Percentiles rank a stretch among this genome's conserved stretches.
phyloP scores from a whole-genome alignment of 2,113 vertebrate species.

The Gavialis gangeticus region DNA sequence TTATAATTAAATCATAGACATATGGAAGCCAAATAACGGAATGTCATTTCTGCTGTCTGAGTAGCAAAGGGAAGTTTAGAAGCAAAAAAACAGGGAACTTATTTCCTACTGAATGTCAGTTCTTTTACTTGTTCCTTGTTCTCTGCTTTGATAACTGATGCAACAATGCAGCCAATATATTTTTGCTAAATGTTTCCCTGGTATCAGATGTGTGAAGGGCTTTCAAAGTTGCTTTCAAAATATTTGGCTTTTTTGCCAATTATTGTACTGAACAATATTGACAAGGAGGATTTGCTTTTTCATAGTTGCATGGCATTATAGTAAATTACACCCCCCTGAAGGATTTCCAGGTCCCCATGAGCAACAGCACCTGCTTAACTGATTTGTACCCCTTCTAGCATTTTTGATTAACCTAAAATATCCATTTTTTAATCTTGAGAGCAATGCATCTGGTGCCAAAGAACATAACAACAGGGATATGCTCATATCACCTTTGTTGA shows the following conservation, averaged over 20 bases:
- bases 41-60: conserved; percentile 61
- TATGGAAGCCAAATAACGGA: conserved; percentile 63
- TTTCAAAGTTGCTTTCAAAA: not conserved
- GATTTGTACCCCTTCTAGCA: not conserved
- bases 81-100: conserved; percentile 27
- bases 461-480: not conserved
- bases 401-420: not conserved
- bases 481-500: not conserved
- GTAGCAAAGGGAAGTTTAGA: conserved; percentile 34
- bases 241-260: not conserved
- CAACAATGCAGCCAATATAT: not conserved
- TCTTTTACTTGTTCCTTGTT: not conserved
- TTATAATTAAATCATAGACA: conserved; percentile 80
- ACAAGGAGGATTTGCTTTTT: not conserved
- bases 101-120: conserved; percentile 24
- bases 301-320: not conserved
- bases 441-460: not conserved
- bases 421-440: conserved; percentile 1
- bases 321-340: not conserved
- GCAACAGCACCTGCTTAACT: not conserved
- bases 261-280: not conserved
- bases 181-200: not conserved
- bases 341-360: not conserved
- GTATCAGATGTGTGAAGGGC: not conserved
- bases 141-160: not conserved